Conservation (phyloP, 1,140 invertebrate species). For the Melitaea cinxia region DNA sequence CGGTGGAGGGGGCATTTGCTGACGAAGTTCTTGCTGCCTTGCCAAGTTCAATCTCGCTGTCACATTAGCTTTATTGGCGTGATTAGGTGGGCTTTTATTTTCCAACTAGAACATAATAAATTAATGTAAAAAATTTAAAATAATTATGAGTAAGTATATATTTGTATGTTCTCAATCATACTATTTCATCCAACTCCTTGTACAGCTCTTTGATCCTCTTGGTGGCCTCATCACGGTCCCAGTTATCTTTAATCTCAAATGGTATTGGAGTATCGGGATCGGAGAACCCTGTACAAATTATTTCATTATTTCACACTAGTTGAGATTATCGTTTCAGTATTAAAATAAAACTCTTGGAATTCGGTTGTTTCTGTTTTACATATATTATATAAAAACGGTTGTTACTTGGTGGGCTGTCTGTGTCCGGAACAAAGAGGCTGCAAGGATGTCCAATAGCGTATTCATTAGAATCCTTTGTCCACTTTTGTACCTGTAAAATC, state of each 20-base stretch:
- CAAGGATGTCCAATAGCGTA: not conserved
- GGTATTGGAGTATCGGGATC: not conserved
- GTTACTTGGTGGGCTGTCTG: not conserved
- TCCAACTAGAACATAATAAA: too few relatives aligned
- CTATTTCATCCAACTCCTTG: slow-evolving; percentile 1
- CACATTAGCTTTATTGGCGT: too few relatives aligned
- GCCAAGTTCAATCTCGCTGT: too few relatives aligned
- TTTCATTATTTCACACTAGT: not conserved
- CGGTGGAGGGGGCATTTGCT: too few relatives aligned
- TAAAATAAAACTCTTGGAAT: too few relatives aligned
- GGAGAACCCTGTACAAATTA: not conserved
- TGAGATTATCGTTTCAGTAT: not conserved
- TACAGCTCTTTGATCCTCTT: not conserved
- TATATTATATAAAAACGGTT: not conserved
- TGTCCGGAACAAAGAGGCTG: not conserved
- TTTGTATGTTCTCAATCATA: too few relatives aligned
- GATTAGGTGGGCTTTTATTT: too few relatives aligned
- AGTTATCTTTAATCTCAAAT: not conserved
- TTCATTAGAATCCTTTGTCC: not conserved
- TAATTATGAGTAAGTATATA: too few relatives aligned
- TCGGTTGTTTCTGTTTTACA: too few relatives aligned
- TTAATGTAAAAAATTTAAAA: too few relatives aligned
- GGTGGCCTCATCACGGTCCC: not conserved
- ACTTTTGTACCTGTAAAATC: not conserved
- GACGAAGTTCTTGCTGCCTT: too few relatives aligned